These are phyloP conservation scores for Xiphias gladius DNA, from an alignment of 2,113 vertebrate species.

Conservation along the genomic window DNA sequence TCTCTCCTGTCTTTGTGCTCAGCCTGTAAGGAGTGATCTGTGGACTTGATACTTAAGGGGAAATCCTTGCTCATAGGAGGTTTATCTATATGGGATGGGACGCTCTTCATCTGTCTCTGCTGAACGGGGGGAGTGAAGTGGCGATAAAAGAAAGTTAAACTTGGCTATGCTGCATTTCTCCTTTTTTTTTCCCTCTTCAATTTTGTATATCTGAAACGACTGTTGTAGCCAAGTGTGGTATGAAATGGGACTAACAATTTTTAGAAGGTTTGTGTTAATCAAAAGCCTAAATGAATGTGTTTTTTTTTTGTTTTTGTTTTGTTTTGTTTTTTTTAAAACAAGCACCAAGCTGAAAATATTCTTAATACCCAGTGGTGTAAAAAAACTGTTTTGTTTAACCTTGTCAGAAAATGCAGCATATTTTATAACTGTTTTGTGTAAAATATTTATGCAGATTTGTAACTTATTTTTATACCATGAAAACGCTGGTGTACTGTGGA, in stretches of 20 bases:
- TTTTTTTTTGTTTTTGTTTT: conserved; percentile 18
- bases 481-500: conserved; percentile 87
- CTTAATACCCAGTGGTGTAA: conserved; percentile 46
- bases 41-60: conserved; percentile 53
- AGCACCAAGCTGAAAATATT: conserved; percentile 50
- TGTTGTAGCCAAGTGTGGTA: conserved; percentile 29
- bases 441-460: conserved; percentile 95
- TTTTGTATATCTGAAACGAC: conserved; percentile 54
- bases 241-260: conserved; percentile 42
- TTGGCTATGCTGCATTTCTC: conserved; percentile 16
- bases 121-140: conserved; percentile 44
- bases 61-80: conserved; percentile 41
- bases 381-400: conserved; percentile 52
- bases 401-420: conserved; percentile 61
- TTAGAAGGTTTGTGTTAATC: conserved; percentile 26
- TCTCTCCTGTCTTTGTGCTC: conserved; percentile 62
- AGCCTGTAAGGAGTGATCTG: conserved; percentile 73
- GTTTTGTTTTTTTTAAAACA: not conserved
- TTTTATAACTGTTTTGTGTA: conserved; percentile 88
- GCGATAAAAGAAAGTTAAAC: conserved; percentile 50
- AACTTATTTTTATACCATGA: conserved; percentile 98
- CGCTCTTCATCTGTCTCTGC: conserved; percentile 50
- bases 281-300: conserved; percentile 57
- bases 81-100: conserved; percentile 59
- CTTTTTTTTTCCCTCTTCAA: conserved; percentile 4